These are phyloP conservation scores for Abramis brama DNA, from an alignment of 2,113 vertebrate genomes.

Conservation along the genomic window DNA sequence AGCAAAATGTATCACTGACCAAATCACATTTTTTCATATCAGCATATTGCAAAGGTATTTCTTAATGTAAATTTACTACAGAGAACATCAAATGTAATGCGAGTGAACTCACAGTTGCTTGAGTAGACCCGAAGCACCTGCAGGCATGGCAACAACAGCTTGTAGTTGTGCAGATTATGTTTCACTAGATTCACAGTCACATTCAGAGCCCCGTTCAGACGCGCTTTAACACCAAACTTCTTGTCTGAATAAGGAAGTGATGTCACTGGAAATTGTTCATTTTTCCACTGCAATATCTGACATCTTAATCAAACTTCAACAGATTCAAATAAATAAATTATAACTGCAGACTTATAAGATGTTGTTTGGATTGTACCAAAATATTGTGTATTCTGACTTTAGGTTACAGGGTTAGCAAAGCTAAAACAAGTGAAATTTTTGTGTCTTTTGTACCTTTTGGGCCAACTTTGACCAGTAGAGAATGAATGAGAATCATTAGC, in stretches of 20 bases:
- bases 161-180: conserved; percentile 89
- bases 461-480: conserved; percentile 91
- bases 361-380: not conserved
- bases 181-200: conserved; percentile 89
- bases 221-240: conserved; percentile 94
- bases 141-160: conserved; percentile 90
- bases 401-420: not conserved
- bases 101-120: conserved; percentile 87
- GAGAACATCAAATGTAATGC: not conserved
- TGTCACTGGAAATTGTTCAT: not conserved
- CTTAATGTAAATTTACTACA: not conserved
- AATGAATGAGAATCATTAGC: conserved; percentile 91
- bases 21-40: not conserved
- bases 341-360: too few relatives aligned
- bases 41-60: not conserved
- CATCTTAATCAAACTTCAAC: not conserved
- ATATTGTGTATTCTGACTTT: not conserved
- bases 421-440: not conserved
- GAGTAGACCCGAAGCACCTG: conserved; percentile 93
- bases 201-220: conserved; percentile 88
- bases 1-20: not conserved
- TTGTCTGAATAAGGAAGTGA: conserved; percentile 78
- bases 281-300: not conserved
- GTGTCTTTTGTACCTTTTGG: conserved; percentile 84
- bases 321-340: not conserved